Evolutionary conservation across 2,888 invertebrate genomes (phyloP), one percentile per base, ranked within the genome.

Genomic region (Eumerus sabulonum): DNA sequence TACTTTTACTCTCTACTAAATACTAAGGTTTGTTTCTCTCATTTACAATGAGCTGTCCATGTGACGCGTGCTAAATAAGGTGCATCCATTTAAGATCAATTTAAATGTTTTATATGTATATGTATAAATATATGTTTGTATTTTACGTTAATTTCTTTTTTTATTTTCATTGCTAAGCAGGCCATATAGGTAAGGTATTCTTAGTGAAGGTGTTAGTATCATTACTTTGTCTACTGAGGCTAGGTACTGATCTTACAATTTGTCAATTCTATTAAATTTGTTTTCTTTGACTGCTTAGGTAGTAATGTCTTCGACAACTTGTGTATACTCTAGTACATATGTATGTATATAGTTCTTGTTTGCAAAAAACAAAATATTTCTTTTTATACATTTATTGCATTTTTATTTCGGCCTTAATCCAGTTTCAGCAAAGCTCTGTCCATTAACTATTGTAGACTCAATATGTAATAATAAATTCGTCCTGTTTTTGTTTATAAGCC

Each of bases 151-250:
- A 54, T 18, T 35, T 40, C n/a, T 16, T 51, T 50, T 50, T 16
- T 14, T 50, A 44, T 63, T 70, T 64, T 76, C 60, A 64, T 60
- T 73, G 60, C 73, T 73, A 68, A 62, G 67, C 68, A 68, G 68
- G 68, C 68, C 68, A 67, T 67, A 14, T 74, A 73, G 59, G 73
- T 74, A 74, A 67, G 67, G 67, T 74, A 74, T 73, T 47, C 74
- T 59, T 56, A 67, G 62, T 74, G 42, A 56, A 47, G 60, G 36
- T 73, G 27, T 27, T 27, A n/a, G n/a, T n/a, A n/a, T 27, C 27
- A 27, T 40, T 40, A 5, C 7, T 67, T 38, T 36, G 45, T 71
- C 71, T 66, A 59, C 14, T 76, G 63, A 71, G 71, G 76, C 60
- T 66, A 76, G 66, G 71, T 76, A 71, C 66, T 63, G 57, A 35